These are phyloP conservation scores for Phrynocephalus guinanensis DNA, from an alignment of 2,797 vertebrate genomes.

Conservation along the genomic window DNA sequence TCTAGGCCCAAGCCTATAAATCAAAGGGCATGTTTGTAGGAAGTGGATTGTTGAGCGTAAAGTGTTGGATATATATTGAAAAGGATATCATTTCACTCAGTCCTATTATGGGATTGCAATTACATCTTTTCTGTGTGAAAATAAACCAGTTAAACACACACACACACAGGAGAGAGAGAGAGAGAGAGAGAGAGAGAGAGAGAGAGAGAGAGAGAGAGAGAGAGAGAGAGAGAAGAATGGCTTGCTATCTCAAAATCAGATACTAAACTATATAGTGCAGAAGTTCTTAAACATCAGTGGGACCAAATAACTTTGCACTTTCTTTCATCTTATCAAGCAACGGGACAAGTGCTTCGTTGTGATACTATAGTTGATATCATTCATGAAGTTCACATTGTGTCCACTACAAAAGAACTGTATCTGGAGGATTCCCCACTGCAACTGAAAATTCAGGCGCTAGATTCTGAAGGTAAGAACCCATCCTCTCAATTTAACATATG, in stretches of 20 bases:
- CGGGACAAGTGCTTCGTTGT: conserved; percentile 93
- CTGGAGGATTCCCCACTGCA: conserved; percentile 94
- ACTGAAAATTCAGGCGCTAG: conserved; percentile 91
- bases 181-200: too few relatives aligned
- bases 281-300: neutral
- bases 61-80: neutral
- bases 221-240: too few relatives aligned
- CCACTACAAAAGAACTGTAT: conserved; percentile 94
- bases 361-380: conserved; percentile 95
- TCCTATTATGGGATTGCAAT: neutral
- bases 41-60: neutral
- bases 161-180: too few relatives aligned
- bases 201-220: too few relatives aligned
- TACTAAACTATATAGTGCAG: neutral
- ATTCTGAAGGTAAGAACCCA: conserved; percentile 89
- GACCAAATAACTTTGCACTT: conserved; percentile 22
- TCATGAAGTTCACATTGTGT: conserved; percentile 89
- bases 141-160: neutral
- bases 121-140: neutral
- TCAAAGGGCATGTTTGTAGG: neutral
- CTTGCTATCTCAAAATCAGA: neutral
- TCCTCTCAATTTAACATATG: neutral
- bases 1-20: neutral
- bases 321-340: conserved; percentile 77
- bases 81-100: neutral